Base-by-base conservation (phyloP, 2,113 vertebrate species). In the Coptodon bakossiorum region DNA sequence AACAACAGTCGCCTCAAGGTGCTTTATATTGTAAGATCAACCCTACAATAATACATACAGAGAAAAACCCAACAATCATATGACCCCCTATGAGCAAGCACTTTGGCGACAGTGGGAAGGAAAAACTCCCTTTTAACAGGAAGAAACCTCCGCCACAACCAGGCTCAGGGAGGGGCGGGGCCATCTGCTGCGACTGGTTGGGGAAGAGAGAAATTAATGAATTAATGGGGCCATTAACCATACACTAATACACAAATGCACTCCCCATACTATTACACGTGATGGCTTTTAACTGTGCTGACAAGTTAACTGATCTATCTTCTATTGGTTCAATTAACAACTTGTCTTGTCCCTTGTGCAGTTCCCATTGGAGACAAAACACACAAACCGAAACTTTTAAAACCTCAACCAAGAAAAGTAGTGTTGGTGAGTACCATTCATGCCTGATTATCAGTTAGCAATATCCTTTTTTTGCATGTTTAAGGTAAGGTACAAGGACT, bases 381-480 rank as follows among this genome's bases (percentile, higher is more conserved):
- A 82, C 94, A 97, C 13, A 98, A 97, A 90, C 97, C 97, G 9
- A 99, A 98, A 95, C 97, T 99, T 94, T 95, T 99, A 96, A 99
- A 98, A 91, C 97, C 97, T 53, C 98, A 98, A 50, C 94, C 95
- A 54, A 97, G 97, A 90, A 99, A 98, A 94, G 53, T 98, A 10
- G n/a, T 97, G 14, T 85, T 98, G 98, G 98, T 99, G 92, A 98
- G 98, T 97, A 78, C 12, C 43, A 12, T 50, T n/a, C 24, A 31
- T 31, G 16, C 27, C 16, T 50, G 16, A 31, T 78, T 27, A 40
- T 71, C 12, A 71, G 78, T 8, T 38, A 7, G 40, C 14, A 31
- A 3, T 61, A 1, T 11, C 40, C 5, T 43, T 83, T 85, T 85
- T 10, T 52, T 17, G 1, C 2, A 19, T 45, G 45, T 66, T n/a